Conservation (phyloP, 2,113 vertebrate species). For the Lanius ludovicianus region DNA sequence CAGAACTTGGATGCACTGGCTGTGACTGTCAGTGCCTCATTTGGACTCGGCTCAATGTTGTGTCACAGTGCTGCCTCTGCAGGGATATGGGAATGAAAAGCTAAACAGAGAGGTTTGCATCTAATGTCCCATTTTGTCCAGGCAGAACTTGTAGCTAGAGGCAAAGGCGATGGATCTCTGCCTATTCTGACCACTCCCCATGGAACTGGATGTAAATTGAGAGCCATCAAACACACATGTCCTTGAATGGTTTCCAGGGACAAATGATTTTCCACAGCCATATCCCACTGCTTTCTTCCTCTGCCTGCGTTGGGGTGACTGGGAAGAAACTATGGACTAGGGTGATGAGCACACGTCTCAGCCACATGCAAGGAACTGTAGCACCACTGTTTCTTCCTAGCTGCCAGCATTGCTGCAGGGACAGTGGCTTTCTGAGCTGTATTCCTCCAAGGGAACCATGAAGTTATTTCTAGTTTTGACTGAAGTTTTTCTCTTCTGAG, state of each 20-base stretch:
- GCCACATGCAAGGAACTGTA: accelerated
- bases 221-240: not conserved
- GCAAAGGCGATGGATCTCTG: not conserved
- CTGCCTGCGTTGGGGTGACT: not conserved
- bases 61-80: not conserved
- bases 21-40: not conserved
- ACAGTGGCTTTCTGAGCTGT: not conserved
- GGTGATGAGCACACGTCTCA: not conserved
- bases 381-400: not conserved
- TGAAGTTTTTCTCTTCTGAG: not conserved
- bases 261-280: not conserved
- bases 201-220: not conserved
- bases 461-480: constrained; percentile 11
- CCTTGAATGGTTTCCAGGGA: not conserved
- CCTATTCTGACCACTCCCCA: not conserved
- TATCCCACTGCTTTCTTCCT: not conserved
- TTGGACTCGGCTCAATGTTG: accelerated
- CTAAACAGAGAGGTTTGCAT: not conserved
- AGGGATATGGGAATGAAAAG: not conserved
- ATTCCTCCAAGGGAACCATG: not conserved
- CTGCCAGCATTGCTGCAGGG: not conserved
- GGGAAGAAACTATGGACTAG: not conserved
- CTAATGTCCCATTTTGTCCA: not conserved
- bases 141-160: not conserved
- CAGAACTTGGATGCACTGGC: not conserved